These are phyloP conservation scores for Ibycter americanus DNA, from an alignment of 2,797 vertebrate species.

Conservation along the genomic window DNA sequence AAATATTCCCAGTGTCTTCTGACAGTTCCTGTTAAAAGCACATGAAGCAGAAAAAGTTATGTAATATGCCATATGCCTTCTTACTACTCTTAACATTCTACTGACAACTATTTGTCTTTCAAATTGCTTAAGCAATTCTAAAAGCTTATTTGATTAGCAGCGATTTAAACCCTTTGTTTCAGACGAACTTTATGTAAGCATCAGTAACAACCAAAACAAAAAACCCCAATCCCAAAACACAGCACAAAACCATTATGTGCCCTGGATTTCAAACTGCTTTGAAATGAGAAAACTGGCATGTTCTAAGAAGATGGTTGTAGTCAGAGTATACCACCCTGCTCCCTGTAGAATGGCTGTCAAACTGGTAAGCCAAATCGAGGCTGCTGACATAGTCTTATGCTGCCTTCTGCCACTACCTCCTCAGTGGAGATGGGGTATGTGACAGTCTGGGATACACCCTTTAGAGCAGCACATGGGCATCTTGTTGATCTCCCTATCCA, in stretches of 20 bases:
- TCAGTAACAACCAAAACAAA: neutral
- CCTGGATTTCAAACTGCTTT: neutral
- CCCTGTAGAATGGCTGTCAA: neutral
- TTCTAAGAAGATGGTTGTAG: neutral
- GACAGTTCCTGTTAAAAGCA: slow-evolving; percentile 74
- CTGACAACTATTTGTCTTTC: neutral
- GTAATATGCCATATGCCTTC: neutral
- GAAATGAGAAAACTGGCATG: neutral
- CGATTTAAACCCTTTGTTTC: neutral
- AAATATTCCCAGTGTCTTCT: slow-evolving; percentile 87
- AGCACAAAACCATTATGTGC: neutral
- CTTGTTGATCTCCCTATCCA: neutral
- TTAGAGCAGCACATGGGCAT: neutral
- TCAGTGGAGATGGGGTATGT: neutral
- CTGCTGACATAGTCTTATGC: accelerated
- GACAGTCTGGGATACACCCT: neutral
- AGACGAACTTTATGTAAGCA: neutral
- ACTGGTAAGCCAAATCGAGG: neutral
- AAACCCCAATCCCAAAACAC: neutral
- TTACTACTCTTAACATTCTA: neutral
- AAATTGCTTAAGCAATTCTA: neutral
- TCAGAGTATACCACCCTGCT: neutral
- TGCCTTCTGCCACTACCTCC: neutral
- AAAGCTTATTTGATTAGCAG: neutral
- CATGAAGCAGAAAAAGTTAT: slow-evolving; percentile 12